Percentiles rank a stretch among this genome's conserved stretches.
Evolutionary conservation across 2,888 invertebrate genomes (phyloP).

Genomic region (Bellardia pandia): DNA sequence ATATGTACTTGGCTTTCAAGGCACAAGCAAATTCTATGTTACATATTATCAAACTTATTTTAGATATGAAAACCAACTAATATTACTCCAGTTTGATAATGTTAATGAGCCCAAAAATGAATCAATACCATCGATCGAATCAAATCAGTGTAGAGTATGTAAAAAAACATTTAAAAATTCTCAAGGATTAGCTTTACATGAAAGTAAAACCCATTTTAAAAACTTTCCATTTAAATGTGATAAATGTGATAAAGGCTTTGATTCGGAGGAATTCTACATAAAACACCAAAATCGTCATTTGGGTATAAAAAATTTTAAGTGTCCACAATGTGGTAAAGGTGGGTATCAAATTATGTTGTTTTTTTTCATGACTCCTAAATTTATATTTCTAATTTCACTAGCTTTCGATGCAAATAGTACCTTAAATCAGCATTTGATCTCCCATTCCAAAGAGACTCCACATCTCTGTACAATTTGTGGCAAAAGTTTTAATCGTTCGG

Average conservation of each 20-base stretch:
- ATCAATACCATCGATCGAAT: neutral
- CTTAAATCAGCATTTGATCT: slow-evolving; percentile 85
- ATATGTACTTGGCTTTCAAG: no score
- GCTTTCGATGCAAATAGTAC: slow-evolving; percentile 71
- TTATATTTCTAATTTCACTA: neutral
- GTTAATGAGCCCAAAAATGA: neutral
- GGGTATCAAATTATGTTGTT: neutral
- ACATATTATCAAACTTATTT: no score
- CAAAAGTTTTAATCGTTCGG: slow-evolving; percentile 84
- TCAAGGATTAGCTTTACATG: slow-evolving; percentile 37
- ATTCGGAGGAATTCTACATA: slow-evolving; percentile 16
- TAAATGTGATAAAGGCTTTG: slow-evolving; percentile 73
- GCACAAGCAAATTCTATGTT: no score
- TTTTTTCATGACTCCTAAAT: neutral
- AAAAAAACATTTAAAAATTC: slow-evolving; percentile 37
- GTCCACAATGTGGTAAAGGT: slow-evolving; percentile 56
- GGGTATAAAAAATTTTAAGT: slow-evolving; percentile 40
- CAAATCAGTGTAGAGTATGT: slow-evolving; percentile 74
- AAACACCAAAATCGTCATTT: slow-evolving; percentile 61
- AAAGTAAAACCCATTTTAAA: slow-evolving; percentile 76
- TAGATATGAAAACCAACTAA: no score
- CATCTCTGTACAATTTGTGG: slow-evolving; percentile 86
- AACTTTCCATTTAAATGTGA: slow-evolving; percentile 82
- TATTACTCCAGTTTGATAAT: no score
- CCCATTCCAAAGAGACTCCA: slow-evolving; percentile 85